A percentile compares a stretch with the other conserved stretches of the same genome.
These are phyloP conservation scores for Rhea pennata DNA, from an alignment of 2,113 vertebrate species.

Conservation along the genomic window DNA sequence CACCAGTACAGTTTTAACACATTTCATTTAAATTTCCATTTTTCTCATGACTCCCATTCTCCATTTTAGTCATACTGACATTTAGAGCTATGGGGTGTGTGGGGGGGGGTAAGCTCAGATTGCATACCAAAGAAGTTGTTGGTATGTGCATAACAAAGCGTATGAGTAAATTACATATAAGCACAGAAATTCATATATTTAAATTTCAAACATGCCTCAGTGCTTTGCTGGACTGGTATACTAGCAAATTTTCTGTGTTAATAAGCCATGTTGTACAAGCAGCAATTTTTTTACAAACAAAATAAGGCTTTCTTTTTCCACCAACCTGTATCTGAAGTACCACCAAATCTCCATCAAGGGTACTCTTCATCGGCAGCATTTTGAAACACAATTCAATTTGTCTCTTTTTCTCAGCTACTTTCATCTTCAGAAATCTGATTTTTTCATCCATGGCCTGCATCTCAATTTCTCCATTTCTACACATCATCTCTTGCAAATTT, in stretches of 20 bases:
- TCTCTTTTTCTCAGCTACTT: slow-evolving; percentile 82
- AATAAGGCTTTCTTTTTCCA: neutral
- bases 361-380: slow-evolving; percentile 70
- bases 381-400: slow-evolving; percentile 76
- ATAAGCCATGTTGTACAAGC: neutral
- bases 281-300: neutral
- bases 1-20: slow-evolving; percentile 31
- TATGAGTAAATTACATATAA: neutral
- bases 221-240: neutral
- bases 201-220: neutral
- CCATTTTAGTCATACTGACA: slow-evolving; percentile 53
- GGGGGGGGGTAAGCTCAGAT: neutral
- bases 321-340: slow-evolving; percentile 86
- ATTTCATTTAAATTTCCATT: slow-evolving; percentile 29
- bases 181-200: neutral
- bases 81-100: neutral
- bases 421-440: slow-evolving; percentile 79
- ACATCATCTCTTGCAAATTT: slow-evolving; percentile 81
- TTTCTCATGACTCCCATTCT: slow-evolving; percentile 38
- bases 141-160: neutral
- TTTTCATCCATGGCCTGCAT: slow-evolving; percentile 85
- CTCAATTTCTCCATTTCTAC: slow-evolving; percentile 76
- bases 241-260: neutral
- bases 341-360: slow-evolving; percentile 78
- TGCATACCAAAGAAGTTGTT: neutral